A percentile compares a stretch with the other conserved stretches of the same genome.
Evolutionary conservation across 2,797 vertebrate species (phyloP).

Genomic region (Liparis tanakae): DNA sequence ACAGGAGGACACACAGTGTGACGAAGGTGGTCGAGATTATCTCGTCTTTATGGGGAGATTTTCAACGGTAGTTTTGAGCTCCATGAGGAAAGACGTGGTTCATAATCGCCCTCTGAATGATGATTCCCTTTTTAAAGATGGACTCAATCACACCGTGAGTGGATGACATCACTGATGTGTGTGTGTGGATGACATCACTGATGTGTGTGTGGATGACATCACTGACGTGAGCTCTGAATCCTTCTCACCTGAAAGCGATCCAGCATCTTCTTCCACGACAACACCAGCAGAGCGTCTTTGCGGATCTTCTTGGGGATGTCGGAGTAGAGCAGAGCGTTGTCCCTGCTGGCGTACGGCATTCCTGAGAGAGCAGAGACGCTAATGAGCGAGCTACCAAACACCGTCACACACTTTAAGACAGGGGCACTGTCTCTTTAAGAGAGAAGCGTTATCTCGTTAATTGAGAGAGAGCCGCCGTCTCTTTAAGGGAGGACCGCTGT

Average conservation of each 20-base stretch:
- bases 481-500: too few species aligned
- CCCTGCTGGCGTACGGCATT: slow-evolving; percentile 93
- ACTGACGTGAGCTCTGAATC: background rate
- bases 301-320: slow-evolving; percentile 95
- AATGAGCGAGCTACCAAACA: background rate
- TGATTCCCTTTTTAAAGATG: background rate
- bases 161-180: background rate
- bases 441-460: too few species aligned
- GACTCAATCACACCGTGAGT: background rate
- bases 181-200: background rate
- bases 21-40: slow-evolving; percentile 8
- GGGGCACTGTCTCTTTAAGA: too few species aligned
- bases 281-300: slow-evolving; percentile 90
- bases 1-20: slow-evolving; percentile 42
- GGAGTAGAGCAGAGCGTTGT: slow-evolving; percentile 95
- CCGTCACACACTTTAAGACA: too few species aligned
- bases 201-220: background rate
- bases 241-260: slow-evolving; percentile 89
- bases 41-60: slow-evolving; percentile 21
- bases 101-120: slow-evolving; percentile 3
- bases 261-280: slow-evolving; percentile 95
- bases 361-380: slow-evolving; percentile 76
- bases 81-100: background rate
- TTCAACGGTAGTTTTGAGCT: slow-evolving; percentile 8
- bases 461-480: too few species aligned